A percentile compares a stretch with the other conserved stretches of the same genome.
Evolutionary conservation across 2,888 invertebrate genomes (phyloP).

Genomic region (Dicroscelio sp.): DNA sequence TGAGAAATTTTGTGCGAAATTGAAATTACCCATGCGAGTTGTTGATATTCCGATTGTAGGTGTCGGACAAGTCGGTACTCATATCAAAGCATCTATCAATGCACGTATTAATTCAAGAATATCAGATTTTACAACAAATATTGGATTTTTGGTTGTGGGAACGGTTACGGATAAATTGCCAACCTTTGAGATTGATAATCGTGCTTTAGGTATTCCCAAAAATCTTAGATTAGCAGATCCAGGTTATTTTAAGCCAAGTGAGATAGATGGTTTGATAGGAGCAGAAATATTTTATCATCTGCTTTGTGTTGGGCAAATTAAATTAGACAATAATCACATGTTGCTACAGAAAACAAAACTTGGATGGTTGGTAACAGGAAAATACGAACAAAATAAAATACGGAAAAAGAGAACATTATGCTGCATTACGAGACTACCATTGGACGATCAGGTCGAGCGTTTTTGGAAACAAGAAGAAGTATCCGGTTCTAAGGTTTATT

Average conservation of each 20-base stretch:
- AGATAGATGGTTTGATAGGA: constrained; percentile 76
- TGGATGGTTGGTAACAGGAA: constrained; percentile 76
- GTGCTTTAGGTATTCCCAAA: background rate
- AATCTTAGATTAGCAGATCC: constrained; percentile 77
- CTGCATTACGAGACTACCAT: background rate
- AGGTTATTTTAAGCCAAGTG: constrained; percentile 21
- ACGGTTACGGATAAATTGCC: constrained; percentile 33
- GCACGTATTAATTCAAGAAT: constrained; percentile 16
- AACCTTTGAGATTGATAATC: background rate
- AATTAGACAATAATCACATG: background rate
- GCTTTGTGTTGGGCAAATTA: constrained; percentile 67
- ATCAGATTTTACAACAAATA: background rate
- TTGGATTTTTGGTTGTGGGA: constrained; percentile 5
- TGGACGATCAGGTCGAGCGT: constrained; percentile 26
- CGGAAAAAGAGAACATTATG: background rate
- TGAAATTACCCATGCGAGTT: background rate
- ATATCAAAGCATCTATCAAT: background rate
- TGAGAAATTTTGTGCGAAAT: constrained; percentile 14
- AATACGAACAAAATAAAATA: background rate
- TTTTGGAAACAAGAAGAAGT: constrained; percentile 56
- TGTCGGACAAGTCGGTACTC: background rate
- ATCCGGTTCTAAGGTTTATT: background rate
- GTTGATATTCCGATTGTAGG: constrained; percentile 43
- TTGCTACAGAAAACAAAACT: constrained; percentile 75
- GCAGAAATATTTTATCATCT: constrained; percentile 67